Percentiles rank a stretch among this genome's conserved stretches.
Conservation (phyloP, 1,140 invertebrate genomes). For the Drosophila funebris region DNA sequence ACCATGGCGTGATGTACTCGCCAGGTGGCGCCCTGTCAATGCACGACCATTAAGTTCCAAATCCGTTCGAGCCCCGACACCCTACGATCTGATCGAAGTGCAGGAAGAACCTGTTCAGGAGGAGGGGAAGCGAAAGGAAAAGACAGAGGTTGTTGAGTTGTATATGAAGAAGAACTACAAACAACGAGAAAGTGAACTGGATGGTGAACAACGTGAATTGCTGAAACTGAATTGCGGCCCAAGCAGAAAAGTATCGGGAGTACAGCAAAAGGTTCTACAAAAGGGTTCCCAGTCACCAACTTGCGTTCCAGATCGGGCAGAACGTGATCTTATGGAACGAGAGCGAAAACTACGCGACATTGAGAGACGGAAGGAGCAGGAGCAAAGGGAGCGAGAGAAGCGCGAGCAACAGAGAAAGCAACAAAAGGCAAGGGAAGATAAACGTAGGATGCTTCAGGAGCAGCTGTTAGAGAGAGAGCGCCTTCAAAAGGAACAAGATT, state of each 20-base stretch:
- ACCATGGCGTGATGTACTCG: too few species aligned
- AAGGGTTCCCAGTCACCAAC: neutral
- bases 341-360: neutral
- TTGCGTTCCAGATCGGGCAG: neutral
- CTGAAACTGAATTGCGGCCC: neutral
- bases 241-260: too few species aligned
- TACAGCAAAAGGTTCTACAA: too few species aligned
- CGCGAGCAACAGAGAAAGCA: neutral
- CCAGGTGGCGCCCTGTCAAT: too few species aligned
- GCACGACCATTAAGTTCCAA: too few species aligned
- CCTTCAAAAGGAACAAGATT: neutral
- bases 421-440: neutral
- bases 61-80: too few species aligned
- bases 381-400: neutral
- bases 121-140: too few species aligned
- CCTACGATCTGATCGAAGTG: too few species aligned
- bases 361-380: neutral
- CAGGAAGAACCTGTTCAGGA: neutral
- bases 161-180: neutral
- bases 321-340: neutral
- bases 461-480: neutral
- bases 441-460: neutral
- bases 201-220: neutral
- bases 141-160: neutral
- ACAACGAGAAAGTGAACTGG: neutral